Evolutionary conservation across 2,888 invertebrate genomes (phyloP), one percentile per base, ranked within the genome.

Genomic region (Ptilodon capucinus): DNA sequence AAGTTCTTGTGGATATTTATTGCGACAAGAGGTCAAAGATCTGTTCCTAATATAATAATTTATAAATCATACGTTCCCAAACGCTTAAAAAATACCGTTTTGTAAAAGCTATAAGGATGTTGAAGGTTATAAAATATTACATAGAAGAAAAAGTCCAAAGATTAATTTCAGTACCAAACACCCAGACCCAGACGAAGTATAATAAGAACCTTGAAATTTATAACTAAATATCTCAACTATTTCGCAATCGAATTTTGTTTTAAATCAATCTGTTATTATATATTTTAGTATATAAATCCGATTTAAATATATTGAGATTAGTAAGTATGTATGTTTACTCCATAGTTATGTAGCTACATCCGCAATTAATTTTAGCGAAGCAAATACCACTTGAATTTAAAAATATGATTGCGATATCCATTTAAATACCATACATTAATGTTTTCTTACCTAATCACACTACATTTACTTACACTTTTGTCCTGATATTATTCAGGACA

Each of bases 21-120:
- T 40, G 41, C 41, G 17, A 44, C 39, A 13, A 48, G 43, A 64
- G 62, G 58, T 54, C 56, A 50, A 54, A 58, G 55, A 58, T 48
- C 42, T 38, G 23, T 35, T n/a, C n/a, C n/a, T n/a, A 38, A 46
- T 39, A 45, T 47, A n/a, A 28, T 48, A 38, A n/a, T 38, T 42
- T 42, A 48, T 48, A 35, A 60, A 54, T 48, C 36, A 57, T 47
- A 54, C 35, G 40, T 41, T 42, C 13, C 14, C 7, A 11, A 23
- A 25, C 25, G 50, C 39, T 46, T 63, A 54, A 50, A 38, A 19
- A 40, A 44, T 54, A 57, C 57, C 51, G 63, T 64, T 57, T 48
- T 64, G 46, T 14, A 16, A 34, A 35, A 17, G 17, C 11, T 35
- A 4, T 14, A 14, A 14, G 32, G 32, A 16, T 14, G 2, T 14